Percentiles rank a stretch among this genome's conserved stretches.
Evolutionary conservation across 1,140 invertebrate species (phyloP).

Genomic region (Eupeodes corollae): DNA sequence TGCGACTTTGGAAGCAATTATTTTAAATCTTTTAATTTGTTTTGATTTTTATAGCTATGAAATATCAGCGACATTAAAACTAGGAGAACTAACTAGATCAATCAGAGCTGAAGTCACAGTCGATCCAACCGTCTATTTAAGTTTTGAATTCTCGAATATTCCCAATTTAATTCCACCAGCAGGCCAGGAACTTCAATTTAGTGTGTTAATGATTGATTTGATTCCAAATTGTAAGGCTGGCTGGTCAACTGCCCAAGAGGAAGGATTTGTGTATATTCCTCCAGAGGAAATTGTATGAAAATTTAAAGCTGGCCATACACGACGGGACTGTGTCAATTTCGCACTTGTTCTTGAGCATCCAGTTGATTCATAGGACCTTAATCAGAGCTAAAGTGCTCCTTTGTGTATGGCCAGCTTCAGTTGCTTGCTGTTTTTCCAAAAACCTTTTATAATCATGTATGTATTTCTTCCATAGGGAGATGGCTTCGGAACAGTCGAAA

Average conservation of each 20-base stretch:
- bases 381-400: too few relatives aligned
- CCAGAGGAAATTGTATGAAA: not conserved
- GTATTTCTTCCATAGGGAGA: not conserved
- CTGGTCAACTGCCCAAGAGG: not conserved
- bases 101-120: not conserved
- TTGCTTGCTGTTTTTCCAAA: too few relatives aligned
- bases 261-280: not conserved
- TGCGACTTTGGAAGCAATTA: too few relatives aligned
- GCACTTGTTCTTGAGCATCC: too few relatives aligned
- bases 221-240: not conserved
- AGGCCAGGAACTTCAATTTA: not conserved
- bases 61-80: not conserved
- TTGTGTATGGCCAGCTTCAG: too few relatives aligned
- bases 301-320: too few relatives aligned
- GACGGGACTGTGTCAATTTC: too few relatives aligned
- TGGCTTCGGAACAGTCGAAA: not conserved
- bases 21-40: not conserved
- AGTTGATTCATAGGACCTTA: too few relatives aligned
- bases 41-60: not conserved
- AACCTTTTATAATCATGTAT: too few relatives aligned
- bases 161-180: not conserved
- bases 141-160: not conserved
- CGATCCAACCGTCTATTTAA: not conserved
- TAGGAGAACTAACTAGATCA: not conserved
- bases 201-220: not conserved